Evolutionary conservation across 2,797 vertebrate species (phyloP).

Genomic region (Parauchenoglanis ngamensis): DNA sequence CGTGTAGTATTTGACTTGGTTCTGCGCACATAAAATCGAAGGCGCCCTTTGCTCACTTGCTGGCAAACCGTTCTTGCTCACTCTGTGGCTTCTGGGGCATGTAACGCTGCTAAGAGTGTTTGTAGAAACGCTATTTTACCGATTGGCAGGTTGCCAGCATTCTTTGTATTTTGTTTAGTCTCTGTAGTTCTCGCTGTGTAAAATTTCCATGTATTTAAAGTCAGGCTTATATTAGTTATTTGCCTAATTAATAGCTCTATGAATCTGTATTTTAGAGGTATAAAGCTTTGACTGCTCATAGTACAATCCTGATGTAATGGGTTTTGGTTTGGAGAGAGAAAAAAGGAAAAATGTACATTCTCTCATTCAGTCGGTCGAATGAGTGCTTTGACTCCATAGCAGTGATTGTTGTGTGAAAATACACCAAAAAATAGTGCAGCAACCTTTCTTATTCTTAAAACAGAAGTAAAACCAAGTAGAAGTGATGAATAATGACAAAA

Average conservation of each 20-base stretch:
- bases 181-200: constrained; percentile 48
- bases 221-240: constrained; percentile 39
- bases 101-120: constrained; percentile 40
- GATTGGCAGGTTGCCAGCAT: constrained; percentile 55
- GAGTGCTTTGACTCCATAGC: too few relatives aligned
- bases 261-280: not conserved
- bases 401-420: not conserved
- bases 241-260: constrained; percentile 16
- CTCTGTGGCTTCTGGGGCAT: constrained; percentile 45
- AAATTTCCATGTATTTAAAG: constrained; percentile 49
- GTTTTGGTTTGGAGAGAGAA: not conserved
- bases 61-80: constrained; percentile 45
- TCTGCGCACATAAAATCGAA: constrained; percentile 20
- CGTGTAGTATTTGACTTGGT: constrained; percentile 38
- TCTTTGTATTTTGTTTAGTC: constrained; percentile 53
- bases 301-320: not conserved
- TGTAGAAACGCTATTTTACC: constrained; percentile 53
- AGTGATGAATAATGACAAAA: not conserved
- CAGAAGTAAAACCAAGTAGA: not conserved
- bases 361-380: not conserved
- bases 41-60: constrained; percentile 39
- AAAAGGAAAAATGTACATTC: not conserved
- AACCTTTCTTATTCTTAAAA: not conserved
- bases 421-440: not conserved
- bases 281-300: not conserved